These are phyloP conservation scores for Harlomillsia oculata DNA, from an alignment of 1,140 invertebrate species.

Conservation along the genomic window DNA sequence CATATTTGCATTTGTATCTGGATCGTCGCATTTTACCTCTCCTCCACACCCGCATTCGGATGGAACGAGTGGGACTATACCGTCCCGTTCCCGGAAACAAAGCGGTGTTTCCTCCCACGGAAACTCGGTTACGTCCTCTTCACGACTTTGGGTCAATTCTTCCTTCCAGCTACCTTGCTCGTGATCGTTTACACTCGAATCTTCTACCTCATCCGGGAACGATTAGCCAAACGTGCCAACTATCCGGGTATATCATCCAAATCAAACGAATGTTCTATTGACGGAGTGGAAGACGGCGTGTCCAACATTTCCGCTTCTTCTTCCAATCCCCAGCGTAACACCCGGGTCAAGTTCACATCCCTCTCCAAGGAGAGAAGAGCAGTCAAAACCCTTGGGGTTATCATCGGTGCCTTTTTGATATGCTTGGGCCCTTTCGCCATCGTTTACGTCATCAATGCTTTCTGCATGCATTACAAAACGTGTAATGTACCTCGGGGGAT, in stretches of 20 bases:
- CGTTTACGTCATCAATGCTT: conserved; percentile 85
- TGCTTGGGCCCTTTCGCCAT: conserved; percentile 89
- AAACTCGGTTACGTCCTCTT: conserved; percentile 17
- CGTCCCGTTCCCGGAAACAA: conserved; percentile 47
- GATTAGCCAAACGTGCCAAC: conserved; percentile 12
- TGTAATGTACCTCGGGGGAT: not conserved
- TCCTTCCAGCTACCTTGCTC: conserved; percentile 28
- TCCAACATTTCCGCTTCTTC: too few relatives aligned
- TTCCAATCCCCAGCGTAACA: conserved; percentile 51
- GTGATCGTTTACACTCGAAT: conserved; percentile 21
- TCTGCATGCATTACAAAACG: conserved; percentile 38
- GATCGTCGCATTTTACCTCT: conserved; percentile 71
- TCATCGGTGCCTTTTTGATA: conserved; percentile 76
- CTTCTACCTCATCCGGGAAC: conserved; percentile 15
- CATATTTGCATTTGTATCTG: conserved; percentile 38
- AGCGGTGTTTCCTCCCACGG: conserved; percentile 39
- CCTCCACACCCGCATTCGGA: conserved; percentile 14
- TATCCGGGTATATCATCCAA: not conserved
- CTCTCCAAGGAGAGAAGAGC: conserved; percentile 76
- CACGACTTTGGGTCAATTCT: conserved; percentile 20
- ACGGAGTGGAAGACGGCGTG: not conserved
- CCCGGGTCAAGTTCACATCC: conserved; percentile 83
- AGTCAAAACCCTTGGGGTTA: conserved; percentile 82
- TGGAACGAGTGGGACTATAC: conserved; percentile 11
- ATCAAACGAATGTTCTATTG: not conserved